Base-by-base conservation (phyloP, 2,888 invertebrate species). In the Caenorhabditis zanzibari region DNA sequence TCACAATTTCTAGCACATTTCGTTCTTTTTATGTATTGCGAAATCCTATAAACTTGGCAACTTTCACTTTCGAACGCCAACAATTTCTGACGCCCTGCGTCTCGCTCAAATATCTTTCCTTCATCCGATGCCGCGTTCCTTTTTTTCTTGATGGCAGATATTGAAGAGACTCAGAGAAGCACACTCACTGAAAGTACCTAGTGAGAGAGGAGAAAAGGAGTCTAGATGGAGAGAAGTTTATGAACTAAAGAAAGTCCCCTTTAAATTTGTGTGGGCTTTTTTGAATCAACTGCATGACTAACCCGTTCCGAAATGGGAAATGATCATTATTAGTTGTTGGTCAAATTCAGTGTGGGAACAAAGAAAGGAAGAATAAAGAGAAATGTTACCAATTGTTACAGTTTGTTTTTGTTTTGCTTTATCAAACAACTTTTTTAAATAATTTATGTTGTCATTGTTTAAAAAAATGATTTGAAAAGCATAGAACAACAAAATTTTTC, bases 371-470 rank as follows among this genome's bases (percentile, higher is more conserved):
- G 10, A 56, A 26, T 35, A 19, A 52, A 28, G 56, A 32, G 7
- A 32, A 28, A 28, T n/a, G n/a, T 56, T 44, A 71, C 44, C 22
- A 35, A 71, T 71, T 71, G 71, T 71, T 71, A 47, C 71, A 71
- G 41, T 59, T 58, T 71, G 59, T 71, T 71, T 24, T 63, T 63
- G 44, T 47, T 63, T 63, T 63, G n/a, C 47, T 19, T 19, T 19
- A 10, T 63, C 26, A 1, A 16, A 26, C 26, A 12, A 54, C 24
- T 10, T 12, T 12, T 28, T n/a, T 2, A n/a, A n/a, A 63, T 63
- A 47, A 63, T 5, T 63, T 44, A 63, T 14, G 24, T 5, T 1
- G 26, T 63, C 24, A 54, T 16, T 28, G 16, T 26, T 9, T n/a
- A 2, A n/a, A n/a, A n/a, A n/a, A n/a, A n/a, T 22, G 14, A 24